Evolutionary conservation across 1,140 invertebrate genomes (phyloP).

Genomic region (Battus philenor): DNA sequence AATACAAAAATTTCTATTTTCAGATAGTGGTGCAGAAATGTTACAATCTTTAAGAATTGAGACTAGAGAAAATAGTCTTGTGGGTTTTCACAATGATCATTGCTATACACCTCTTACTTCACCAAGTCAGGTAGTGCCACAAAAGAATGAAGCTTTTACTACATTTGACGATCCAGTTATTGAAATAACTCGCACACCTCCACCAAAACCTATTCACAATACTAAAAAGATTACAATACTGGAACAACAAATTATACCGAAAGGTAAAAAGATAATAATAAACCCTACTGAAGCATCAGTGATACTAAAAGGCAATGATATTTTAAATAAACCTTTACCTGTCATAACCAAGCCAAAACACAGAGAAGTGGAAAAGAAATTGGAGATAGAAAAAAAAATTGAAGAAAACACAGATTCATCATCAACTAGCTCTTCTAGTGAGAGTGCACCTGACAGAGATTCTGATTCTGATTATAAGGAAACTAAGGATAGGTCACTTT

Average conservation of each 20-base stretch:
- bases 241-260: constrained; percentile 70
- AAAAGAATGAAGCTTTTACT: constrained; percentile 43
- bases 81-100: constrained; percentile 80
- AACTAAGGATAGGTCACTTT: constrained; percentile 45
- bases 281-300: constrained; percentile 55
- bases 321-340: constrained; percentile 58
- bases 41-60: constrained; percentile 70
- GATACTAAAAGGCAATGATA: constrained; percentile 64
- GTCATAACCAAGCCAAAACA: constrained; percentile 48
- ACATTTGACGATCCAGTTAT: constrained; percentile 60
- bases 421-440: constrained; percentile 59
- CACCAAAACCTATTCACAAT: constrained; percentile 57
- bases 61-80: constrained; percentile 67
- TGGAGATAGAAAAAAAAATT: constrained; percentile 26
- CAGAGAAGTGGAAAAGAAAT: constrained; percentile 29
- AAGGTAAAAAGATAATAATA: constrained; percentile 69
- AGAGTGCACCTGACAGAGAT: constrained; percentile 64
- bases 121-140: constrained; percentile 66
- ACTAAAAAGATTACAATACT: constrained; percentile 72
- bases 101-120: constrained; percentile 80
- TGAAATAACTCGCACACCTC: constrained; percentile 60
- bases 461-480: constrained; percentile 73
- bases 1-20: constrained; percentile 31
- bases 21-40: constrained; percentile 75
- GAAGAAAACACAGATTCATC: constrained; percentile 59